Base-by-base conservation (phyloP, 2,797 vertebrate genomes). In the Paratrypauchen microcephalus region DNA sequence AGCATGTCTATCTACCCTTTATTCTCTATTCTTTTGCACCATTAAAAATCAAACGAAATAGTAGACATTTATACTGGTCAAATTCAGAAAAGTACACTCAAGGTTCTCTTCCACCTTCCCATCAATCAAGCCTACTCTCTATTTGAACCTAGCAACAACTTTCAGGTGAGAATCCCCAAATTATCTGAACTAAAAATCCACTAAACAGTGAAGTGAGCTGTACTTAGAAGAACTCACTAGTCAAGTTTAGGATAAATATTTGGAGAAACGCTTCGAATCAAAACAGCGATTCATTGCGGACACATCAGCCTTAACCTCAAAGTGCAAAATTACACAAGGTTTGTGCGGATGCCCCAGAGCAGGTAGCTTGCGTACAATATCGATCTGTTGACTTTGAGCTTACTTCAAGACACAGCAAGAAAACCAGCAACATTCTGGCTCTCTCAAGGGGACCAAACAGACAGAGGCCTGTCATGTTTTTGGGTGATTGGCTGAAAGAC, bases 381-480 rank as follows among this genome's bases (percentile, higher is more conserved):
- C 83, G 91, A 94, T 92, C 89, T 48, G 66, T 75, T 79, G 80
- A 92, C 87, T 90, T 88, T 79, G 87, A 88, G 86, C 88, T 81
- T 84, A 91, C 89, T 90, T 92, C 90, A 91, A 91, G 87, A 87
- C 86, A 75, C 85, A 77, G 79, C 86, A 77, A 83, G 78, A 86
- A 79, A 36, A 36, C 60, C 79, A 85, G 85, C 77, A 85, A 80
- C 91, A 89, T 87, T 89, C 81, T 86, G 85, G 28, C 66, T 86
- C 87, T 91, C 87, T 90, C 84, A 77, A 75, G 82, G 92, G 87
- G 86, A 87, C 91, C 92, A 91, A 92, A 93, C 91, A 89, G 88
- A 92, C 90, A 89, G 88, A 92, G 85, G 80, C 83, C 90, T 94
- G 93, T 93, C 92, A 93, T 93, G 92, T 94, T 66, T 90, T 87